A percentile compares a stretch with the other conserved stretches of the same genome.
Evolutionary conservation across 2,797 vertebrate species (phyloP).

Genomic region (Agapornis canus): DNA sequence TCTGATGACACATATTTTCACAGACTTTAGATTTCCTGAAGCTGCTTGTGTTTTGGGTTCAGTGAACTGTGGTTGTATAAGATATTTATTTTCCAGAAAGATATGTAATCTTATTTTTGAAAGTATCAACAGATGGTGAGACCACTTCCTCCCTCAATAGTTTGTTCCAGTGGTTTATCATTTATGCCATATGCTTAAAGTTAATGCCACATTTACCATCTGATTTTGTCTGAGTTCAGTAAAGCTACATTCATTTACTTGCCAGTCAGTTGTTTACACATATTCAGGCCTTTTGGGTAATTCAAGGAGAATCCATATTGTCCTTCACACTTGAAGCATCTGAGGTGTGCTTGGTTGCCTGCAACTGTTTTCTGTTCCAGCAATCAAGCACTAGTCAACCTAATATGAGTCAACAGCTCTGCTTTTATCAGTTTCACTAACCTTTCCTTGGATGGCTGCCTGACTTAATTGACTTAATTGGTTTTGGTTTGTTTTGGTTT

Average conservation of each 20-base stretch:
- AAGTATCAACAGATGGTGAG: conserved; percentile 43
- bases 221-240: conserved; percentile 23
- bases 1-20: neutral
- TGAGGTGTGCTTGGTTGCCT: neutral
- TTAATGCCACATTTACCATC: conserved; percentile 27
- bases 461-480: neutral
- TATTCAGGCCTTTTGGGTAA: neutral
- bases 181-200: conserved; percentile 51
- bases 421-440: neutral
- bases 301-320: neutral
- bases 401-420: neutral
- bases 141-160: conserved; percentile 8
- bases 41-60: conserved; percentile 32
- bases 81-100: conserved; percentile 61
- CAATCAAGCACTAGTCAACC: neutral
- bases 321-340: neutral
- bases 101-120: conserved; percentile 10
- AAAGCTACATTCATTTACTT: neutral
- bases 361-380: neutral
- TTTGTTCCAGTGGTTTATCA: conserved; percentile 60
- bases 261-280: neutral
- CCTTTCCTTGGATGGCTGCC: neutral
- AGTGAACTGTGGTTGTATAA: conserved; percentile 9
- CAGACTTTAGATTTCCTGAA: conserved; percentile 19
- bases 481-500: neutral